Base-by-base conservation (phyloP, 2,888 invertebrate species). In the Brachynemurus nebulosus region DNA sequence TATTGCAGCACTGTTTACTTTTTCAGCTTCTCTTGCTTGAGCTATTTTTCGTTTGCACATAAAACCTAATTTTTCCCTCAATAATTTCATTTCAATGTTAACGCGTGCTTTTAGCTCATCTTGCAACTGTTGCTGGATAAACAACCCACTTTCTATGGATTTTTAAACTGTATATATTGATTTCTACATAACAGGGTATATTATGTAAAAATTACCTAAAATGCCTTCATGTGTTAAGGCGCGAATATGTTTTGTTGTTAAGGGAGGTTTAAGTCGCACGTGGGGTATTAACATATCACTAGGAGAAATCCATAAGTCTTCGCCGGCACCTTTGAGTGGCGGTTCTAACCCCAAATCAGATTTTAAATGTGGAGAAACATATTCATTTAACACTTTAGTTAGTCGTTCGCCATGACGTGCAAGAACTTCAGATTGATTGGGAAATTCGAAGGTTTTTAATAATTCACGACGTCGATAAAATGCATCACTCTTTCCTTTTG, bases 161-260 rank as follows among this genome's bases (percentile, higher is more conserved):
- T 16, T 11, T 18, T 3, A 39, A 3, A 39, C n/a, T n/a, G n/a
- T n/a, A n/a, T n/a, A n/a, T n/a, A n/a, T n/a, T n/a, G n/a, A n/a
- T n/a, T n/a, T n/a, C n/a, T n/a, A n/a, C n/a, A n/a, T n/a, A n/a
- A n/a, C n/a, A n/a, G n/a, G n/a, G n/a, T n/a, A n/a, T n/a, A n/a
- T n/a, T n/a, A n/a, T n/a, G n/a, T n/a, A n/a, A n/a, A n/a, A 50
- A 44, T 46, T 55, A 63, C 63, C 56, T 52, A 64, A 48, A 45
- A 66, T 65, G 49, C 62, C 64, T 53, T 62, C 52, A 48, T 66
- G 66, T 1, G 65, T 64, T 21, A 64, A 49, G 5, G 66, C 65
- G 52, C 60, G 59, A 21, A 63, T 54, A 51, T 62, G 56, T 51
- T 61, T 65, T 8, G 55, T 50, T 2, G 64, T 63, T 16, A 60